These are phyloP conservation scores for Linyphia triangularis DNA, from an alignment of 2,888 invertebrate genomes.

Conservation along the genomic window DNA sequence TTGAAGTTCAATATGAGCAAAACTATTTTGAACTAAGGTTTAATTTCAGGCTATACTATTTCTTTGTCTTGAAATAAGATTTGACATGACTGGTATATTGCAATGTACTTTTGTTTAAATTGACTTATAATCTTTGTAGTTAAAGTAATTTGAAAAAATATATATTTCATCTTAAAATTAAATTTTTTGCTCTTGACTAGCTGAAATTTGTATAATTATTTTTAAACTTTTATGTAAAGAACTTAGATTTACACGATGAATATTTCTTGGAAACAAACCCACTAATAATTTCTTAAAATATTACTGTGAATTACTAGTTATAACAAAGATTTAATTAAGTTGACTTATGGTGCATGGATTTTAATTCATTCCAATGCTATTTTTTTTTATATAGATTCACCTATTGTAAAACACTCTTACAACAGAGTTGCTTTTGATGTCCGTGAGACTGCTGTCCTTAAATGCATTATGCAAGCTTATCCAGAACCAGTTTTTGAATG, in stretches of 20 bases:
- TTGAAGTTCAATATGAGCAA: too few species aligned
- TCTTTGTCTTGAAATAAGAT: too few species aligned
- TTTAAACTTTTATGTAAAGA: not conserved
- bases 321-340: too few species aligned
- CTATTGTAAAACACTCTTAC: slow-evolving; percentile 87
- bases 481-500: slow-evolving; percentile 96
- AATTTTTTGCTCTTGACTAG: not conserved
- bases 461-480: slow-evolving; percentile 93
- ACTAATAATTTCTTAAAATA: not conserved
- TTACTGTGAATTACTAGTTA: too few species aligned
- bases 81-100: too few species aligned
- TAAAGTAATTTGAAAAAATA: too few species aligned
- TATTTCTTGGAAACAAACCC: not conserved
- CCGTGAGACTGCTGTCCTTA: slow-evolving; percentile 90
- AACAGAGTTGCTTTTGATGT: slow-evolving; percentile 88
- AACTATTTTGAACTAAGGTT: too few species aligned
- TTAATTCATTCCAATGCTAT: not conserved
- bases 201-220: not conserved
- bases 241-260: not conserved
- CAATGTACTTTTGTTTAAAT: too few species aligned
- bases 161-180: too few species aligned
- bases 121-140: too few species aligned
- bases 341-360: too few species aligned
- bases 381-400: slow-evolving; percentile 84
- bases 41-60: too few species aligned